Percentiles rank a stretch among this genome's conserved stretches.
These are phyloP conservation scores for Drosophila affinis DNA, from an alignment of 2,888 invertebrate genomes.

Conservation along the genomic window DNA sequence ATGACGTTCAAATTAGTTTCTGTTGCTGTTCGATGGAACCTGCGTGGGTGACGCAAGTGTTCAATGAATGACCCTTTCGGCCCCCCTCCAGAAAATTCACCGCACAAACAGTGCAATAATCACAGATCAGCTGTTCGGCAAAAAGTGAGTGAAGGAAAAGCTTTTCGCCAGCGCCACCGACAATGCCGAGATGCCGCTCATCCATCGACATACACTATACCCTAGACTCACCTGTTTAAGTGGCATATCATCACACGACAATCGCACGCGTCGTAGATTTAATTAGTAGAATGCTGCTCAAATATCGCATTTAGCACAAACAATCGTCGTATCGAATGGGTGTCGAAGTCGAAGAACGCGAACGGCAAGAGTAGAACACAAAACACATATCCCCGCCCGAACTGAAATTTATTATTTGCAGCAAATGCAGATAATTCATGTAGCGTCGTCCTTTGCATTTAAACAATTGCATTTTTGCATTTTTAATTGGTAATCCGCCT, in stretches of 20 bases:
- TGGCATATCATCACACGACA: slow-evolving; percentile 83
- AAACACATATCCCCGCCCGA: slow-evolving; percentile 17
- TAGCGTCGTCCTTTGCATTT: slow-evolving; percentile 65
- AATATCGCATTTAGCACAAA: slow-evolving; percentile 70
- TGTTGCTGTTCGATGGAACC: slow-evolving; percentile 38
- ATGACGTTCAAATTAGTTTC: slow-evolving; percentile 48
- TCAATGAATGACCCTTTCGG: slow-evolving; percentile 43
- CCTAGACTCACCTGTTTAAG: slow-evolving; percentile 81
- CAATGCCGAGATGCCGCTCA: slow-evolving; percentile 7
- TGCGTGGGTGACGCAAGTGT: slow-evolving; percentile 73
- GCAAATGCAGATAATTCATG: slow-evolving; percentile 35
- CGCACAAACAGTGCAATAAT: slow-evolving; percentile 57
- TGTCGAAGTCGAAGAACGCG: slow-evolving; percentile 27
- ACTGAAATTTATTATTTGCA: slow-evolving; percentile 10
- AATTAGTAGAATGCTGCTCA: slow-evolving; percentile 71
- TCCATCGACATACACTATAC: slow-evolving; percentile 4
- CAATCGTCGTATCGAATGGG: slow-evolving; percentile 32
- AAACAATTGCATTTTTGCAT: slow-evolving; percentile 64
- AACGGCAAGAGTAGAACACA: slow-evolving; percentile 15
- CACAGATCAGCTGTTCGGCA: slow-evolving; percentile 70
- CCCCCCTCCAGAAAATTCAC: slow-evolving; percentile 2
- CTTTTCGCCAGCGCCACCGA: background rate
- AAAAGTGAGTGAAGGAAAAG: slow-evolving; percentile 31
- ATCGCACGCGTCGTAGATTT: slow-evolving; percentile 81
- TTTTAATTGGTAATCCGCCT: slow-evolving; percentile 24